Evolutionary conservation across 2,888 invertebrate species (phyloP), one percentile per base, ranked within the genome.

Genomic region (Amorpha juglandis): DNA sequence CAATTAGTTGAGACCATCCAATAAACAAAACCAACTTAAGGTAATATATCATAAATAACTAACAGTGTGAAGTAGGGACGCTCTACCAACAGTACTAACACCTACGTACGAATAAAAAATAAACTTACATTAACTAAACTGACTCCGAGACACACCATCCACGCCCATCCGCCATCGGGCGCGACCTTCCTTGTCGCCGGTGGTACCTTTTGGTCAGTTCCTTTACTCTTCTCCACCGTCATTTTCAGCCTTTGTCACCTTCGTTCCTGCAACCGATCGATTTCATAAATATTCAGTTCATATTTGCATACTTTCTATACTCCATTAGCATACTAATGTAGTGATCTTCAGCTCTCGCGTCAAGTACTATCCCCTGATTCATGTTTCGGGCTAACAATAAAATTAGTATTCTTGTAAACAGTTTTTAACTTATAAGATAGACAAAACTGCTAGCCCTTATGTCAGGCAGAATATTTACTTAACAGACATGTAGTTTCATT

Each of bases 161-260:
- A 98, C 66, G 97, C 98, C 97, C 97, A 98, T 65, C 97, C 97
- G 64, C 97, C 97, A 84, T 98, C 97, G 55, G 97, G 97, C 47
- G 97, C 96, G 74, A 96, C 95, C 90, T 95, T 95, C 88, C 93
- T 95, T 27, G 94, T 94, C 71, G 91, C 86, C 73, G 91, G 92
- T 73, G 87, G 90, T 75, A 75, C 72, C 75, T 87, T 88, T 69
- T 79, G 71, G 67, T 78, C 80, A 42, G 77, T 75, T 71, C 91
- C 92, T 91, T 92, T 93, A 74, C 86, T 92, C 81, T 89, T 92
- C 83, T 93, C 92, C 76, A 88, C 92, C 76, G 92, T 93, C 92
- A 93, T 93, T 80, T 84, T 91, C 70, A 87, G 84, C 87, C 86
- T 87, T 86, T 90, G 92, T 93, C 92, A 93, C 91, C 92, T 91